Evolutionary conservation across 2,113 vertebrate species (phyloP), one percentile per base, ranked within the genome.

Genomic region (Ibidorhyncha struthersii): DNA sequence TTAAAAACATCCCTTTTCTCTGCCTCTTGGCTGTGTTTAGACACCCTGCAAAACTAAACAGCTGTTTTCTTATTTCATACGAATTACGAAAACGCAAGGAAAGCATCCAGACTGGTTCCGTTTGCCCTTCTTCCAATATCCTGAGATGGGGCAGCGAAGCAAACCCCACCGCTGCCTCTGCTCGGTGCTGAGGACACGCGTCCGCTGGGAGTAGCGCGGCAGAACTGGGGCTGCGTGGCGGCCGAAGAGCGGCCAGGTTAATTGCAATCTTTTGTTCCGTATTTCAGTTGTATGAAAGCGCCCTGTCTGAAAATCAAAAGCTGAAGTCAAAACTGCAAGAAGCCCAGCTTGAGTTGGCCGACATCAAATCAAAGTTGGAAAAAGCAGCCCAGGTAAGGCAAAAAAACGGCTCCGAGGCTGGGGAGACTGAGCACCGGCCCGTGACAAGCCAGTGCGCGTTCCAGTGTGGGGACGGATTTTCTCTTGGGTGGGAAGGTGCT

Each of bases 261-360:
- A 61, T 3, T 9, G 34, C 6, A 26, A 13, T 40, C n/a, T 66
- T 49, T 38, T 49, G 32, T 72, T 52, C 14, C 32, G 1, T 58
- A 2, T 88, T 69, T 29, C 96, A 99, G 99, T 98, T 99, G 61
- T 99, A 99, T 1, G 99, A 99, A 90, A 98, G 99, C 2, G 99
- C 99, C 66, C 96, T 99, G 96, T 98, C 98, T 4, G 99, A 99
- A 97, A 99, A 99, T 80, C 99, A 99, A 76, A 99, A 99, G 86
- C 98, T 99, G 70, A 99, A 99, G 97, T 98, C 98, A 29, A 99
- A 99, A 89, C 98, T 99, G 93, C 98, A 99, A 70, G 99, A 99
- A 96, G 99, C 99, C 85, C 99, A 99, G 94, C 97, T 98, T 14
- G 99, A 99, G 92, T 97, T 99, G 65, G 96, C 98, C 5, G 99